A percentile compares a stretch with the other conserved stretches of the same genome.
Conservation (phyloP, 2,888 invertebrate genomes). For the Dasypogon diadema region DNA sequence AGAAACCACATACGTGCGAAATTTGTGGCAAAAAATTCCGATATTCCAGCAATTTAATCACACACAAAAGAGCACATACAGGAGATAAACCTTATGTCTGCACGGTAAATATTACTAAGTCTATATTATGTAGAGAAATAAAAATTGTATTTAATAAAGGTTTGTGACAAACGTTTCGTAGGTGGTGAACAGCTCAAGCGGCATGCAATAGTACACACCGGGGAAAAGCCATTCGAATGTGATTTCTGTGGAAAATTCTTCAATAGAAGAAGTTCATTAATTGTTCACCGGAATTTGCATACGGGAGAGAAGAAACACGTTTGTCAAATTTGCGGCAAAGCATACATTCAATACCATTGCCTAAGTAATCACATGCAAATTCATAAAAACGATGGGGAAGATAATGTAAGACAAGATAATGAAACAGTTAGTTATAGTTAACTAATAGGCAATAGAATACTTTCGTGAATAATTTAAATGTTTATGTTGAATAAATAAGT, state of each 20-base stretch:
- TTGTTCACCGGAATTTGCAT: slow-evolving; percentile 27
- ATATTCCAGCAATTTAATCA: slow-evolving; percentile 66
- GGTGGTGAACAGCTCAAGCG: slow-evolving; percentile 66
- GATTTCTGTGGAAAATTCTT: slow-evolving; percentile 33
- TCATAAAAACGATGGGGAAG: neutral
- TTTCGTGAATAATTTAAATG: no score
- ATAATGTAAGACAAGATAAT: neutral
- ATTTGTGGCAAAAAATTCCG: slow-evolving; percentile 64
- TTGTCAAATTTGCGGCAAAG: slow-evolving; percentile 29
- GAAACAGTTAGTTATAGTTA: no score
- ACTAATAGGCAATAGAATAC: no score
- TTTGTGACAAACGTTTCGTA: slow-evolving; percentile 65
- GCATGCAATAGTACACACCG: slow-evolving; percentile 64
- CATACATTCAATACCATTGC: slow-evolving; percentile 11
- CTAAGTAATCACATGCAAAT: neutral
- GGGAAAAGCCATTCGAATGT: slow-evolving; percentile 61
- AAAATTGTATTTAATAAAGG: slow-evolving; percentile 51
- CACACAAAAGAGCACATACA: slow-evolving; percentile 64
- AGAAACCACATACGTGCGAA: slow-evolving; percentile 65
- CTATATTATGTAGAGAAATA: slow-evolving; percentile 8
- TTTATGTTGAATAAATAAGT: no score
- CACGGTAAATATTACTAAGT: slow-evolving; percentile 52
- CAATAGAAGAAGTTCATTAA: slow-evolving; percentile 24
- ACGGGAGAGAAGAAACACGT: slow-evolving; percentile 13
- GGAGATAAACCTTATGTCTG: slow-evolving; percentile 65